A percentile compares a stretch with the other conserved stretches of the same genome.
phyloP scores from a whole-genome alignment of 2,888 invertebrate genomes.

The Papilio protenor region DNA sequence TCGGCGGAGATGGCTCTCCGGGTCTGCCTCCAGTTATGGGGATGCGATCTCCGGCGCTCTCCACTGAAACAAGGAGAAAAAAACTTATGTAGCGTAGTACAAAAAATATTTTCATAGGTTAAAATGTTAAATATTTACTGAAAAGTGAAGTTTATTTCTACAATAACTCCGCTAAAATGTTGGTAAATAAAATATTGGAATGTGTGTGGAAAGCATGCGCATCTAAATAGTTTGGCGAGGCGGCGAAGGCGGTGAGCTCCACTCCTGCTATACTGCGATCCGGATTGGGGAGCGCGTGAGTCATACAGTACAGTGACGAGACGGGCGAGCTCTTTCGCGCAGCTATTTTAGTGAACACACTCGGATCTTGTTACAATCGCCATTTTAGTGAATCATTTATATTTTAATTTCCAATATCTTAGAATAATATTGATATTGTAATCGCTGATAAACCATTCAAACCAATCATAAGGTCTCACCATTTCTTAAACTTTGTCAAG shows the following conservation, averaged over 20 bases:
- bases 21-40: slow-evolving; percentile 79
- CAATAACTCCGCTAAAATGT: neutral
- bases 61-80: slow-evolving; percentile 84
- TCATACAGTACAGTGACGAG: slow-evolving; percentile 53
- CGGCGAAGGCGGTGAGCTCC: slow-evolving; percentile 22
- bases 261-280: slow-evolving; percentile 36
- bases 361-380: slow-evolving; percentile 77
- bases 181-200: slow-evolving; percentile 2
- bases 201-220: neutral
- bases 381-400: slow-evolving; percentile 61
- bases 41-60: slow-evolving; percentile 82
- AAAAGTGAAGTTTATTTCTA: neutral
- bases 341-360: slow-evolving; percentile 56
- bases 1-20: slow-evolving; percentile 94
- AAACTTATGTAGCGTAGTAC: neutral
- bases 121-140: neutral
- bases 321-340: slow-evolving; percentile 52
- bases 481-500: neutral
- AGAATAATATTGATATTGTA: neutral
- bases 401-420: slow-evolving; percentile 8
- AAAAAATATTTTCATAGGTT: neutral
- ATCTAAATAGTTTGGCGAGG: slow-evolving; percentile 19
- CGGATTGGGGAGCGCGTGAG: slow-evolving; percentile 50
- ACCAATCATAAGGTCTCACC: neutral
- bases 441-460: neutral